Conservation (phyloP, 2,797 vertebrate species). For the Coracias cyanogaster region DNA sequence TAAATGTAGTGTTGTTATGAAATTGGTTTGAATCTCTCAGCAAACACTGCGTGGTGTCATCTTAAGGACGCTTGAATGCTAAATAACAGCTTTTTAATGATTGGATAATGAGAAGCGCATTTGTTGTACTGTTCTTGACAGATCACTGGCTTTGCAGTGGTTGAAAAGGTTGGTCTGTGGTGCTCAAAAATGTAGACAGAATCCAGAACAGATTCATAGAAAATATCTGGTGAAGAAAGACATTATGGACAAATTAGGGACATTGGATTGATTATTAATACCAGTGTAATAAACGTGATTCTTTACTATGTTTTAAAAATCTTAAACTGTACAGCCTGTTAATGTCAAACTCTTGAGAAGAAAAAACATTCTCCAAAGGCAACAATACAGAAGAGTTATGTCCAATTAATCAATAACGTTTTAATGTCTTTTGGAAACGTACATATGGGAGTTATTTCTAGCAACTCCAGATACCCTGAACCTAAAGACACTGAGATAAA, state of each 20-base stretch:
- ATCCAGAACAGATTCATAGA: not conserved
- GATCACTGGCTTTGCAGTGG: not conserved
- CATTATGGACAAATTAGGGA: not conserved
- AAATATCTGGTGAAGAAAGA: not conserved
- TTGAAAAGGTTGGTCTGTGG: not conserved
- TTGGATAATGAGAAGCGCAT: not conserved
- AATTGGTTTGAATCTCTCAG: not conserved
- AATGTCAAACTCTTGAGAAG: not conserved
- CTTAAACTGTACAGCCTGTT: not conserved
- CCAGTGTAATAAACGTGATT: not conserved
- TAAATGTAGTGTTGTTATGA: not conserved
- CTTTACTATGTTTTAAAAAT: not conserved
- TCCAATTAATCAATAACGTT: not conserved
- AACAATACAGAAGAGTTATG: not conserved
- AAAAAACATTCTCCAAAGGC: not conserved
- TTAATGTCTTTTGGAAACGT: not conserved
- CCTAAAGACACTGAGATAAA: not conserved
- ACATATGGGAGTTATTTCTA: rapidly evolving
- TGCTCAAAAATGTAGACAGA: not conserved
- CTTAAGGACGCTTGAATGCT: not conserved
- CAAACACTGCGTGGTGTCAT: not conserved
- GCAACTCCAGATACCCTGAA: not conserved
- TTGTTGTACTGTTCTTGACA: not conserved
- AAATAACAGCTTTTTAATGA: not conserved
- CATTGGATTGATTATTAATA: not conserved